A percentile compares a stretch with the other conserved stretches of the same genome.
These are phyloP conservation scores for Cuniculus paca DNA, from an alignment of 2,797 vertebrate species.

Conservation along the genomic window DNA sequence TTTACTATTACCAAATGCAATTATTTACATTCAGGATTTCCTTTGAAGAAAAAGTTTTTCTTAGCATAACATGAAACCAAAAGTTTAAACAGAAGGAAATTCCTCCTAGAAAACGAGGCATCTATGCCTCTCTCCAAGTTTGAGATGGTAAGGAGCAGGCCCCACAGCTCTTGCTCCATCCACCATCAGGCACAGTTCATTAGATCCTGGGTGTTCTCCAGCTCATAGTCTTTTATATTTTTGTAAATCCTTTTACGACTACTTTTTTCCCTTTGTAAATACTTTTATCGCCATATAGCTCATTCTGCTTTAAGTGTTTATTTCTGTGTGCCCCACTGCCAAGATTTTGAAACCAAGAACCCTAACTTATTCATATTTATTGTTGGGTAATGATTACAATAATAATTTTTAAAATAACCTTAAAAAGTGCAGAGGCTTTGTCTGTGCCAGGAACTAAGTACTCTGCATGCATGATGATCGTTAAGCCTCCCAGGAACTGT, in stretches of 20 bases:
- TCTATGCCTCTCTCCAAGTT: neutral
- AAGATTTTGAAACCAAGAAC: conserved; percentile 23
- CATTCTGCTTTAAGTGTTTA: neutral
- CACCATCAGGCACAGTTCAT: neutral
- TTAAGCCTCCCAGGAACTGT: neutral
- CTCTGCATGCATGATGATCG: neutral
- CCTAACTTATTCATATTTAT: neutral
- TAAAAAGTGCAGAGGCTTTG: neutral
- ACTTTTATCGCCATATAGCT: neutral
- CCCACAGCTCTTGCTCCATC: neutral
- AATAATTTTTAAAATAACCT: neutral
- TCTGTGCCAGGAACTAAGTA: neutral
- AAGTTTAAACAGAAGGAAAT: neutral
- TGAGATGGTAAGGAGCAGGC: neutral
- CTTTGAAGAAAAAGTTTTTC: neutral
- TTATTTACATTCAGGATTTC: neutral
- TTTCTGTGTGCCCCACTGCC: neutral
- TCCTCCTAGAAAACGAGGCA: conserved; percentile 8
- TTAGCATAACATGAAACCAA: neutral
- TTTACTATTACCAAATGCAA: conserved; percentile 1
- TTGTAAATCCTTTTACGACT: neutral
- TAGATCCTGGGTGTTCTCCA: neutral
- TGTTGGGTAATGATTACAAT: neutral
- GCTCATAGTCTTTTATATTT: neutral
- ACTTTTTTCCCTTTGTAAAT: neutral